These are phyloP conservation scores for Cinara cedri DNA, from an alignment of 2,888 invertebrate genomes.

Conservation along the genomic window DNA sequence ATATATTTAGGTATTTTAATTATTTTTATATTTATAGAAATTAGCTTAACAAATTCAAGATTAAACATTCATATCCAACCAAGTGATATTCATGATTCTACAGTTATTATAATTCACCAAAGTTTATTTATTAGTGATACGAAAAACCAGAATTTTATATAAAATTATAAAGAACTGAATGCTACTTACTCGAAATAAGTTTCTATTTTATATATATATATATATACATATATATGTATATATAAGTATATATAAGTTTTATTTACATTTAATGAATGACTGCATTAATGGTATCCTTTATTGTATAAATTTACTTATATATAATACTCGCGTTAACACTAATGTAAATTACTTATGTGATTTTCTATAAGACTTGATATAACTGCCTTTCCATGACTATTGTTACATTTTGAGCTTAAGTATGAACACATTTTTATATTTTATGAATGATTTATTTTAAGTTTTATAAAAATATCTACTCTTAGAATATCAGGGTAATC, in stretches of 20 bases:
- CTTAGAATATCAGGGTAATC: constrained; percentile 42
- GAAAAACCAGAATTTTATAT: background rate
- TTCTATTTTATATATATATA: constrained; percentile 19
- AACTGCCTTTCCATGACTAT: constrained; percentile 52
- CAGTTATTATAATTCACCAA: background rate
- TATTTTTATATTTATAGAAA: too few relatives aligned
- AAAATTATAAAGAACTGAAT: constrained; percentile 45
- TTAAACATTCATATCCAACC: constrained; percentile 2
- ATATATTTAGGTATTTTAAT: background rate
- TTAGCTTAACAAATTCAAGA: background rate
- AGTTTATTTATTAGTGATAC: constrained; percentile 10
- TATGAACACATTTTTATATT: constrained; percentile 36
- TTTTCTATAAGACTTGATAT: constrained; percentile 50
- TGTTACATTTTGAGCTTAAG: constrained; percentile 34
- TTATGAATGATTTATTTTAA: constrained; percentile 17
- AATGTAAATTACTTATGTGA: constrained; percentile 37
- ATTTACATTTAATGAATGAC: constrained; percentile 23
- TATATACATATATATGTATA: too few relatives aligned
- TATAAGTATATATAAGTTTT: background rate
- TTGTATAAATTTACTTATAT: constrained; percentile 36
- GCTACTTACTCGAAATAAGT: constrained; percentile 9
- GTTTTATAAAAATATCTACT: constrained; percentile 8
- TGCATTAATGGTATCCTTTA: constrained; percentile 32
- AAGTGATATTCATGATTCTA: background rate
- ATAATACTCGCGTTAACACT: constrained; percentile 40